These are phyloP conservation scores for Drosophila pectinifera DNA, from an alignment of 1,140 invertebrate genomes.

Conservation along the genomic window DNA sequence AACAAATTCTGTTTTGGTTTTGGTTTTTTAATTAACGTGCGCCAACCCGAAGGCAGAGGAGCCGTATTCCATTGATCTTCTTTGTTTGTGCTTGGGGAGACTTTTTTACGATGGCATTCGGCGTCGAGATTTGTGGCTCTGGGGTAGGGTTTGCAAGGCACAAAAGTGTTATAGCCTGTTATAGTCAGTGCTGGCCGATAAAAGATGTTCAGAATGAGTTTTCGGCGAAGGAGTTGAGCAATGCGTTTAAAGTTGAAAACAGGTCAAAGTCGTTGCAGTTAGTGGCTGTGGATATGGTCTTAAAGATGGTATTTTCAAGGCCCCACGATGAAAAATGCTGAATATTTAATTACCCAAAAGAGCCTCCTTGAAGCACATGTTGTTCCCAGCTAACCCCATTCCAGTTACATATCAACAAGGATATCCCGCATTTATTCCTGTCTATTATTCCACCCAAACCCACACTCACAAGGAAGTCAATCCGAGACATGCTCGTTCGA, in stretches of 20 bases:
- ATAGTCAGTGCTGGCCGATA: not conserved
- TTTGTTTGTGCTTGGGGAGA: conserved; percentile 44
- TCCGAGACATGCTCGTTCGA: no score
- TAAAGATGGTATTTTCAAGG: no score
- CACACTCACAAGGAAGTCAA: no score
- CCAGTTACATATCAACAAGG: not conserved
- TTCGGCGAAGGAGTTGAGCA: not conserved
- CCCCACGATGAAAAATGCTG: no score
- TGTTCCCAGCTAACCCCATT: no score
- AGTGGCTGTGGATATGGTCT: no score
- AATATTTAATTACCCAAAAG: no score
- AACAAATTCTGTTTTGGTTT: conserved; percentile 53
- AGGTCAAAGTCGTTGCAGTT: not conserved
- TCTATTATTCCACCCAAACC: no score
- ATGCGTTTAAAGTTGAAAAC: not conserved
- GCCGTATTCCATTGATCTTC: conserved; percentile 62
- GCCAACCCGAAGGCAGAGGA: conserved; percentile 7
- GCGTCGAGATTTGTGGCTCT: conserved; percentile 46
- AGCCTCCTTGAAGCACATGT: not conserved
- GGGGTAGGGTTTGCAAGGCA: conserved; percentile 31
- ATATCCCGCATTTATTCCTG: no score
- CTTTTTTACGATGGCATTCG: conserved; percentile 63
- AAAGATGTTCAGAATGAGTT: conserved; percentile 10
- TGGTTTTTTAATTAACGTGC: conserved; percentile 67
- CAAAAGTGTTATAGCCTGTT: conserved; percentile 20